Conservation (phyloP, 2,888 invertebrate species). For the Torymus texanus region DNA sequence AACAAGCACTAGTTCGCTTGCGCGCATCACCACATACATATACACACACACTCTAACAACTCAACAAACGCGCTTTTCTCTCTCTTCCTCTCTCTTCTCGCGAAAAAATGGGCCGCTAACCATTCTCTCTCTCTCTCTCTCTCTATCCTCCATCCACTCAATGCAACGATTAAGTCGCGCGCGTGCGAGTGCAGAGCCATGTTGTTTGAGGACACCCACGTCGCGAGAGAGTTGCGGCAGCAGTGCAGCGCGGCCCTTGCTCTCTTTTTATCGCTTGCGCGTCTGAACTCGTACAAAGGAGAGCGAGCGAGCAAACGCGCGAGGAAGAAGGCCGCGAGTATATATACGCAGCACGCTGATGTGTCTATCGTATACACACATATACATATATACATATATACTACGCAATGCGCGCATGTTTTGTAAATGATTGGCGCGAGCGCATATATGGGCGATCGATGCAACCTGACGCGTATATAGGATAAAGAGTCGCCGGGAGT, state of each 20-base stretch:
- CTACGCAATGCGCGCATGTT: constrained; percentile 60
- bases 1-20: no score
- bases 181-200: constrained; percentile 31
- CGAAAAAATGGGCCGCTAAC: no score
- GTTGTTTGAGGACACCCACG: constrained; percentile 39
- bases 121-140: neutral
- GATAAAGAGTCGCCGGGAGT: constrained; percentile 64
- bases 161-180: constrained; percentile 36
- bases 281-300: constrained; percentile 16
- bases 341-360: neutral
- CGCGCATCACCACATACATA: no score
- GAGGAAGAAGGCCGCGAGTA: constrained; percentile 12
- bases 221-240: neutral
- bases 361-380: neutral
- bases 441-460: constrained; percentile 58
- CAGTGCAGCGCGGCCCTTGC: neutral
- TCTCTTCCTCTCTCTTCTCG: no score
- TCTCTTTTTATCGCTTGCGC: constrained; percentile 38
- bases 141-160: neutral
- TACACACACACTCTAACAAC: no score
- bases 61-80: no score
- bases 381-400: no score
- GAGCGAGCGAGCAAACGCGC: no score
- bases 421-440: constrained; percentile 66
- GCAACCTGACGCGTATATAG: constrained; percentile 68